A percentile compares a stretch with the other conserved stretches of the same genome.
These are phyloP conservation scores for Chymomyza amoena DNA, from an alignment of 2,888 invertebrate genomes.

Conservation along the genomic window DNA sequence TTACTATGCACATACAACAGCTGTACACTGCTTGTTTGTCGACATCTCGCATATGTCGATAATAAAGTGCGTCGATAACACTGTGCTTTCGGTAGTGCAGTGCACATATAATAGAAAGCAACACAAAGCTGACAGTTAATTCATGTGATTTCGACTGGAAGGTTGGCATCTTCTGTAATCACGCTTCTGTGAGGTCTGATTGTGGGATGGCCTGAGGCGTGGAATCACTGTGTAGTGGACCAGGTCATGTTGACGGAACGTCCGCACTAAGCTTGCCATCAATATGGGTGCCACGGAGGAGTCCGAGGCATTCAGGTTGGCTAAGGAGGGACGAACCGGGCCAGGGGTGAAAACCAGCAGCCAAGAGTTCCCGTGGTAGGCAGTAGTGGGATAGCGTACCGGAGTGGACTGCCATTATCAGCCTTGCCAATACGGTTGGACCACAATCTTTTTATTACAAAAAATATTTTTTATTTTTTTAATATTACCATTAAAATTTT, in stretches of 20 bases:
- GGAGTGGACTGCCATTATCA: slow-evolving; percentile 94
- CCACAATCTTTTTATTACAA: slow-evolving; percentile 83
- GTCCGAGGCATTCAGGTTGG: slow-evolving; percentile 91
- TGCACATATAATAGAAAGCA: neutral
- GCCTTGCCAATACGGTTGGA: slow-evolving; percentile 90
- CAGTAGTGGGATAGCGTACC: slow-evolving; percentile 99
- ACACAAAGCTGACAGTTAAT: neutral
- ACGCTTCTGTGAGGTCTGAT: slow-evolving; percentile 95
- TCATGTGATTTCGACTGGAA: slow-evolving; percentile 84
- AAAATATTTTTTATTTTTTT: neutral
- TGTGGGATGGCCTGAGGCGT: slow-evolving; percentile 95
- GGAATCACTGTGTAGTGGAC: slow-evolving; percentile 83
- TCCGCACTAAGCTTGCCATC: slow-evolving; percentile 98
- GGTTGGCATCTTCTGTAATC: slow-evolving; percentile 99
- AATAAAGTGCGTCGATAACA: neutral
- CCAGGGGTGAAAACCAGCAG: slow-evolving; percentile 99
- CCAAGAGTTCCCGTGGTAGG: slow-evolving; percentile 99
- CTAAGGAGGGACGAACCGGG: slow-evolving; percentile 98
- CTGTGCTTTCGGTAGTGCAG: neutral
- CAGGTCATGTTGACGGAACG: slow-evolving; percentile 91
- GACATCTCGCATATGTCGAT: neutral
- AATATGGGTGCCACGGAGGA: slow-evolving; percentile 96
- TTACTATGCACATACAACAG: too few relatives aligned
- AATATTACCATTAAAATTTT: neutral
- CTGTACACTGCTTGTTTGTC: too few relatives aligned